phyloP scores from a whole-genome alignment of 2,888 invertebrate genomes.

The Macrosiphum euphorbiae region DNA sequence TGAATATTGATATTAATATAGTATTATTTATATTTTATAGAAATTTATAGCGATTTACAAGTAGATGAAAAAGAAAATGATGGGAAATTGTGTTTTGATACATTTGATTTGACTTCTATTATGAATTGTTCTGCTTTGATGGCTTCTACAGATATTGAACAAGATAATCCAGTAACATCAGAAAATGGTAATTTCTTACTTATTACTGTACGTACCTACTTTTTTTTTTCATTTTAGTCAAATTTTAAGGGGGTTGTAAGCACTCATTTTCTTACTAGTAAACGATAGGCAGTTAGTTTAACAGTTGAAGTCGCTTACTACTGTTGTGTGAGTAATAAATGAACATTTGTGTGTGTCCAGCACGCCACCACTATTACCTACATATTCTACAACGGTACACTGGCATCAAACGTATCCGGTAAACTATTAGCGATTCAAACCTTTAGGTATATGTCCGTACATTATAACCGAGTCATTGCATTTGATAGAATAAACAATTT shows the following conservation, averaged over 20 bases:
- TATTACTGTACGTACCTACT: neutral
- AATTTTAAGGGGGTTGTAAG: neutral
- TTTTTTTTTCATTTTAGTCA: neutral
- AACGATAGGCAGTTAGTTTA: no score
- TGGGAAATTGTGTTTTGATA: slow-evolving; percentile 62
- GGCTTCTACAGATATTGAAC: slow-evolving; percentile 63
- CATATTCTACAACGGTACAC: no score
- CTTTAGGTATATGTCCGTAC: no score
- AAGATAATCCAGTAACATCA: slow-evolving; percentile 26
- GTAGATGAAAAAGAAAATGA: slow-evolving; percentile 58
- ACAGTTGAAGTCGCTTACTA: no score
- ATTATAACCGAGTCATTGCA: no score
- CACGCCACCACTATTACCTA: no score
- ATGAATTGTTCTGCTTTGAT: slow-evolving; percentile 64
- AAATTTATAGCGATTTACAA: slow-evolving; percentile 49
- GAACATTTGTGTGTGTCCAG: no score
- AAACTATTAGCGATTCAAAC: no score
- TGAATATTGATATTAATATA: neutral
- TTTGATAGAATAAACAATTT: no score
- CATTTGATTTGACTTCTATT: slow-evolving; percentile 62
- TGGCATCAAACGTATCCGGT: no score
- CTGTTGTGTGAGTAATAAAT: no score
- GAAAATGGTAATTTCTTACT: slow-evolving; percentile 54
- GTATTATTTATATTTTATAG: slow-evolving; percentile 12
- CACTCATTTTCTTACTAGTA: no score